Conservation (phyloP, 2,113 vertebrate genomes). For the Percopsis transmontana region DNA sequence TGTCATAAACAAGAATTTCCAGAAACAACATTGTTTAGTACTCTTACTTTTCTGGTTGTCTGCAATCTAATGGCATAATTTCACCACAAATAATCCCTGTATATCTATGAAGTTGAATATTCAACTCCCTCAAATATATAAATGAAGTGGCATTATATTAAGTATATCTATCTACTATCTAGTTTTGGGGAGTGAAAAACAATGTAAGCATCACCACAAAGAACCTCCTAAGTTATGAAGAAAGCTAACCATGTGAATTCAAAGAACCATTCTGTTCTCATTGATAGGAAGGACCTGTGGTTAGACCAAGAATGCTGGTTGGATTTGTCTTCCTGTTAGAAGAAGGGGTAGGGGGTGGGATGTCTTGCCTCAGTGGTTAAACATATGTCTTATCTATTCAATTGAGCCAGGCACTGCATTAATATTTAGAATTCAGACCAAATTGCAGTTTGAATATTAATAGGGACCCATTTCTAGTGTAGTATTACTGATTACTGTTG, state of each 20-base stretch:
- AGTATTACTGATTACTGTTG: background rate
- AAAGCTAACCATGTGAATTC: too few relatives aligned
- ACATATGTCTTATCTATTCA: background rate
- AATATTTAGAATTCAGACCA: background rate
- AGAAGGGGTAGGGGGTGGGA: background rate
- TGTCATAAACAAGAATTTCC: slow-evolving; percentile 38
- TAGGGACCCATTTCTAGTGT: background rate
- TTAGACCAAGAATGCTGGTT: background rate
- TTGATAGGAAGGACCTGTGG: too few relatives aligned
- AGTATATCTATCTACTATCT: too few relatives aligned
- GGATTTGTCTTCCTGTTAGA: background rate
- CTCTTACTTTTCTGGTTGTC: background rate
- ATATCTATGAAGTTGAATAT: too few relatives aligned
- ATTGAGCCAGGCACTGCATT: background rate
- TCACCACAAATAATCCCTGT: too few relatives aligned
- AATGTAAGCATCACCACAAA: too few relatives aligned
- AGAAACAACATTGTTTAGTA: background rate
- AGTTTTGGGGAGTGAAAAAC: too few relatives aligned
- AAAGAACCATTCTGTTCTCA: too few relatives aligned
- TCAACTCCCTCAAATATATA: too few relatives aligned
- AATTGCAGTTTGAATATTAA: background rate
- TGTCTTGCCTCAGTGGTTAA: background rate
- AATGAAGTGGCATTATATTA: too few relatives aligned
- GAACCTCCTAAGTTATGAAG: too few relatives aligned
- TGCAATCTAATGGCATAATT: too few relatives aligned